Base-by-base conservation (phyloP, 2,113 vertebrate species). In the Glaucomys volans region DNA sequence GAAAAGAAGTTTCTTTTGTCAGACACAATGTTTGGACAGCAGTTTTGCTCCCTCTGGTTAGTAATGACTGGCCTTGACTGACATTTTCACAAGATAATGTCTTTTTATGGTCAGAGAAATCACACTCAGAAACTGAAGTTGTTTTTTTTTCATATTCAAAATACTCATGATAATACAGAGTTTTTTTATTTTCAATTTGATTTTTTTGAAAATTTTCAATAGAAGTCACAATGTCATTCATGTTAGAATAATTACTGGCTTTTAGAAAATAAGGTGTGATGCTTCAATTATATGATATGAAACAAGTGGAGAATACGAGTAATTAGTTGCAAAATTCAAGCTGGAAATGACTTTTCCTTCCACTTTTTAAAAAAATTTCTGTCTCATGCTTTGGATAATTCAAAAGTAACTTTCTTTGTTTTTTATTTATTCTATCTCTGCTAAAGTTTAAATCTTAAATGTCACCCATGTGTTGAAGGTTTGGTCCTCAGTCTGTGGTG, bases 121-220 rank as follows among this genome's bases (percentile, higher is more conserved):
- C 30, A 40, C 20, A 69, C 32, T 90, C 71, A 69, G 47, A 95
- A 90, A 79, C 35, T 42, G 42, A 59, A 75, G 37, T 44, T 32
- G n/a, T 9, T 81, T 71, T 47, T 47, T 84, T 62, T 52, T 11
- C 40, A 69, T 7, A n/a, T 81, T 83, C 62, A 50, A 64, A 95
- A 90, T 72, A 24, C 32, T 44, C 28, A 62, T 74, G 28, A 57
- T 9, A 40, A 69, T 3, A 32, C 12, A 30, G 13, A 28, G 11
- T 13, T 95, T 95, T 95, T 95, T 93, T 32, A 79, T 64, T 87
- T 94, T 57, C 28, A 79, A 59, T 83, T 87, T 69, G 8, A 76
- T 71, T 72, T 64, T 40, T 57, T n/a, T 8, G 12, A 79, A 88
- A 81, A 26, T 83, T 66, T 66, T 42, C 35, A 59, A 14, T 52